Base-by-base conservation (phyloP, 2,113 vertebrate genomes). In the Oryzias javanicus region DNA sequence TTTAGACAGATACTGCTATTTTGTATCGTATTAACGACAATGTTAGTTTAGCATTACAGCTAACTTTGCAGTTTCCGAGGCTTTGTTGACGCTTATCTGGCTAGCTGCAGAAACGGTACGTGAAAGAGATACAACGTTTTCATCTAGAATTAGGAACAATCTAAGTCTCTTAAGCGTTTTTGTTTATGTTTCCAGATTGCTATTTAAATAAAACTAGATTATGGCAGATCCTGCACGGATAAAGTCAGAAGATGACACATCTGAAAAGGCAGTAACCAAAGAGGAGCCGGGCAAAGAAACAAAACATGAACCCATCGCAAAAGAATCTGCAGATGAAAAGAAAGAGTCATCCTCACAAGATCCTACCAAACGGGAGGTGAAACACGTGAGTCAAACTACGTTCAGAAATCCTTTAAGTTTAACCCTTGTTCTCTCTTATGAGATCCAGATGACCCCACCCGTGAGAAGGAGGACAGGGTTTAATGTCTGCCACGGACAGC, bases 141-240 rank as follows among this genome's bases (percentile, higher is more conserved):
- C 42, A 45, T 45, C 16, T 5, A 17, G 35, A 35, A 35, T 35
- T 35, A 12, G 3, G 3, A 3, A 10, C 12, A 35, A 35, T 35
- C 1, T 8, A 35, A 12, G 29, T 35, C 35, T 35, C 3, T 10
- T 35, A 35, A 45, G 15, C 14, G 16, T 0, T 13, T 4, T 18
- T 1, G 2, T 12, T 19, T 4, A 17, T 27, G 0, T 25, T 51
- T 42, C 3, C 60, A 77, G 76, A 52, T 4, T 14, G 42, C 14
- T 14, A 4, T 45, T 22, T 5, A 4, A 17, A 15, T 3, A 6
- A 17, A 7, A 6, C 4, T 47, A 42, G 4, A 4, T 12, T 49
- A 7, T 92, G 91, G 91, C 90, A 18, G 91, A 92, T 61, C 91
- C 91, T 42, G 89, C 89, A 2, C 82, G 88, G 6, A 79, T 91